phyloP scores from a whole-genome alignment of 2,797 vertebrate genomes.

The Falco cherrug region DNA sequence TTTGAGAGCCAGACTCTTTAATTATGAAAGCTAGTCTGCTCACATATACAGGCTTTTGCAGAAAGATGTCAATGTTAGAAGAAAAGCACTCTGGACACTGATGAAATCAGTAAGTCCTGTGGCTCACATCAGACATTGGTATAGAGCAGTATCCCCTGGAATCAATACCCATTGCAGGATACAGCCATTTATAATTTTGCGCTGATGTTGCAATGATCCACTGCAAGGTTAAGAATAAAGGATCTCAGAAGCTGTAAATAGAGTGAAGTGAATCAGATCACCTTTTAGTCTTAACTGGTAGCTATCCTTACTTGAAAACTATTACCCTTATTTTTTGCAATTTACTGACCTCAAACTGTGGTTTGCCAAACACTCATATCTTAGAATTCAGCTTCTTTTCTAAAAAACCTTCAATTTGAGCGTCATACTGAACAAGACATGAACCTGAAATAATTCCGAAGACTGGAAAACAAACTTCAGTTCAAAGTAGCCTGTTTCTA shows the following conservation, averaged over 20 bases:
- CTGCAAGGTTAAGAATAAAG: background rate
- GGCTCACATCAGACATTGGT: background rate
- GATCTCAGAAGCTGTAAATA: background rate
- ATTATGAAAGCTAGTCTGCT: background rate
- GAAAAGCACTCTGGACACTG: conserved; percentile 50
- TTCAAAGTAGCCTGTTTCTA: background rate
- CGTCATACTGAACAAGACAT: background rate
- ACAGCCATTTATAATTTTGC: background rate
- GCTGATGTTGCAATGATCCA: background rate
- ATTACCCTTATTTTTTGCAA: background rate
- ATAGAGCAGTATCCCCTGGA: background rate
- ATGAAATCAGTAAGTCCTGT: conserved; percentile 11
- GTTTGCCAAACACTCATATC: background rate
- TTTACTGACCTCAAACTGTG: background rate
- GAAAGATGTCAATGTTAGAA: conserved; percentile 24
- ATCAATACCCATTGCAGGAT: conserved; percentile 22
- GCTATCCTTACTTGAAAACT: background rate
- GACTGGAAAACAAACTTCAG: background rate
- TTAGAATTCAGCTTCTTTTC: background rate
- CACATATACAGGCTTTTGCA: background rate
- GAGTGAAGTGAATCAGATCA: background rate
- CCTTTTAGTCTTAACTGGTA: background rate
- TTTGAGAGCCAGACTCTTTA: background rate
- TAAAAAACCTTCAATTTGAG: background rate
- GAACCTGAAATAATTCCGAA: background rate